phyloP scores from a whole-genome alignment of 2,113 vertebrate species.

The Eleginops maclovinus region DNA sequence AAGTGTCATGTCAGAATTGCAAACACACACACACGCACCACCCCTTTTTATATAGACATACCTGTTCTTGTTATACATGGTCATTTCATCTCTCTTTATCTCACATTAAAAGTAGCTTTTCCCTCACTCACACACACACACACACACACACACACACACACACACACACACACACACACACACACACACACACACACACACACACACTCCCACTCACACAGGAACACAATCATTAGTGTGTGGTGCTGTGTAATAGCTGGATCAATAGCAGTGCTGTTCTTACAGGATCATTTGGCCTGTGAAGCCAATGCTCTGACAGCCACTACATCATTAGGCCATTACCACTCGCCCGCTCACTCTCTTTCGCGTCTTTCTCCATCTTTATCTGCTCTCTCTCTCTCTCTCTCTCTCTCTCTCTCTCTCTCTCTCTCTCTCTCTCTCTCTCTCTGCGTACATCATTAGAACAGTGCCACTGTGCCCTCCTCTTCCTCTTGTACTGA shows the following conservation, averaged over 20 bases:
- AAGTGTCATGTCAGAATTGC: constrained; percentile 50
- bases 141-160: neutral
- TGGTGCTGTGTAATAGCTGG: constrained; percentile 69
- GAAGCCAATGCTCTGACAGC: constrained; percentile 77
- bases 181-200: constrained; percentile 21
- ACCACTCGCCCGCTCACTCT: constrained; percentile 43
- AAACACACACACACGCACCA: constrained; percentile 1
- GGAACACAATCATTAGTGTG: constrained; percentile 64
- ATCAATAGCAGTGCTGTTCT: constrained; percentile 79
- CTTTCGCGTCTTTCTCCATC: constrained; percentile 14
- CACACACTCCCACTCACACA: constrained; percentile 24
- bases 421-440: constrained; percentile 3
- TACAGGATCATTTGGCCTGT: constrained; percentile 81
- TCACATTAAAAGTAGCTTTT: neutral
- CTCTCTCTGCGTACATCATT: constrained; percentile 29
- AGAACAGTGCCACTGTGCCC: constrained; percentile 3
- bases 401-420: neutral
- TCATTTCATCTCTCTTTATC: neutral
- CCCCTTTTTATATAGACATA: neutral
- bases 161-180: neutral
- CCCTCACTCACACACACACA: neutral
- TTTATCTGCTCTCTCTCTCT: constrained; percentile 10
- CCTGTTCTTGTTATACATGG: constrained; percentile 35
- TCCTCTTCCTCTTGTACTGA: neutral
- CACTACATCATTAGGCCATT: constrained; percentile 80